Evolutionary conservation across 2,113 vertebrate genomes (phyloP), one percentile per base, ranked within the genome.

Genomic region (Notothenia coriiceps): DNA sequence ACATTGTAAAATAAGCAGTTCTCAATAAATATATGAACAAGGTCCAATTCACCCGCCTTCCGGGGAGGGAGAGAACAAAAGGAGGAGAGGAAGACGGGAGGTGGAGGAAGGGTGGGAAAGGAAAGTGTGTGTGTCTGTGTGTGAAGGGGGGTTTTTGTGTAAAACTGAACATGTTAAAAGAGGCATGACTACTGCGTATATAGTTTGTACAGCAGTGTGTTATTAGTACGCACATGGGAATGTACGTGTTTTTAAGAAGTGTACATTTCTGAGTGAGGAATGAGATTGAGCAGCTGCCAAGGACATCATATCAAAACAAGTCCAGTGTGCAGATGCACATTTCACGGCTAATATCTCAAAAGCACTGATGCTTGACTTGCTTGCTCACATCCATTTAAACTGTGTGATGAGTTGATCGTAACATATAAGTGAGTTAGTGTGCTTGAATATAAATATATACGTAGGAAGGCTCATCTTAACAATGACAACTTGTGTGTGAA

Each of bases 71-170:
- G 57, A 66, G 52, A 70, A 81, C 74, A 85, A 84, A 85, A 79
- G 1, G 52, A 81, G 57, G 54, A 74, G 76, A 65, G 62, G 60
- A 55, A 66, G 63, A 65, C 44, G 54, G 54, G 68, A 80, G 70
- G 74, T 64, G 70, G 72, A 83, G 82, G 57, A 77, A 87, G 72
- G 80, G 74, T 80, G 76, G 67, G 77, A 79, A 80, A 79, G 77
- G 76, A 79, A 84, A 57, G 70, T 75, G 29, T 68, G 1, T 22
- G 50, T 57, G 43, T 35, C 3, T 51, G 66, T 62, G 35, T 5
- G 35, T 80, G 44, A 8, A 14, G 35, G 66, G 20, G 62, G 63
- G 4, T 35, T 4, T n/a, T 43, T 29, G 9, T 18, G 11, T 51
- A 20, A 67, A n/a, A 69, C 40, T 13, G 4, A 56, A 51, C 20